Conservation (phyloP, 1,140 invertebrate species). For the Drosophila ogumai region DNA sequence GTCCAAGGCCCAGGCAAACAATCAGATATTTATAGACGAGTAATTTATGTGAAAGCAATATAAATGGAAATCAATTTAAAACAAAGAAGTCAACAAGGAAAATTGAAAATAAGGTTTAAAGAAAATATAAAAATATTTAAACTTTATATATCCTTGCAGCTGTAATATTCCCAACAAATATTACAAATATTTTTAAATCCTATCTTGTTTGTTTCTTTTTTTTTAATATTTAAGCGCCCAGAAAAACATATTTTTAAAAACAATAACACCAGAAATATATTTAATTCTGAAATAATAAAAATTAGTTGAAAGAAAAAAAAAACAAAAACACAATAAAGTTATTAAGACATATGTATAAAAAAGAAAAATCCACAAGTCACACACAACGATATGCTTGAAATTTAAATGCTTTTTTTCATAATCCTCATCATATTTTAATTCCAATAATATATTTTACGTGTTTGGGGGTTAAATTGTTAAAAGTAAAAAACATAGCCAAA, state of each 20-base stretch:
- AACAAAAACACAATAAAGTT: background rate
- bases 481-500: background rate
- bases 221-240: too few relatives aligned
- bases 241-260: too few relatives aligned
- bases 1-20: background rate
- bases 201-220: too few relatives aligned
- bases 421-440: conserved; percentile 6
- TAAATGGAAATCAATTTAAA: conserved; percentile 6
- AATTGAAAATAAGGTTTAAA: background rate
- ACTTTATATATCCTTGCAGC: background rate
- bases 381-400: background rate
- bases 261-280: background rate
- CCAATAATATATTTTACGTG: background rate
- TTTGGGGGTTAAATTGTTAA: background rate
- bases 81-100: background rate
- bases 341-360: background rate
- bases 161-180: too few relatives aligned
- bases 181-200: too few relatives aligned
- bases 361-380: background rate
- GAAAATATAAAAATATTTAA: background rate
- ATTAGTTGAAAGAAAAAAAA: background rate
- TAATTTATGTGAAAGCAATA: conserved; percentile 13
- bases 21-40: background rate
- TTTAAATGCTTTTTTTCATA: background rate
- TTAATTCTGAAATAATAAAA: background rate